These are phyloP conservation scores for Pyrgilauda ruficollis DNA, from an alignment of 2,113 vertebrate species.

Conservation along the genomic window DNA sequence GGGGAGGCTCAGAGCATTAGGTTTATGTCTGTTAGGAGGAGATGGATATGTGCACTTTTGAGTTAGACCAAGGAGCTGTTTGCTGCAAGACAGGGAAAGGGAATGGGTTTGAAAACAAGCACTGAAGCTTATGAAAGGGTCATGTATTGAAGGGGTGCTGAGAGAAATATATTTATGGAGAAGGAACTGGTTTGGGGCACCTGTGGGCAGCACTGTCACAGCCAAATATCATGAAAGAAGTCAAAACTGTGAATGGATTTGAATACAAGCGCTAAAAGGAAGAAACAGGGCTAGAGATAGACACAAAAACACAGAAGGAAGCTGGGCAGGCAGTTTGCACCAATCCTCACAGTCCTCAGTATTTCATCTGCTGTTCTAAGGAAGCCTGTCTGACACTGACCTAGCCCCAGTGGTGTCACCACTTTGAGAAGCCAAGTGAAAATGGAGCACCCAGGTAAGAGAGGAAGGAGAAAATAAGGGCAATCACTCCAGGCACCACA, in stretches of 20 bases:
- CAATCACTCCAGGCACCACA: background rate
- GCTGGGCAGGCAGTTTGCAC: background rate
- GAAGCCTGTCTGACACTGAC: background rate
- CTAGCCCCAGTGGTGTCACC: background rate
- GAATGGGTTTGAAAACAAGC: constrained; percentile 36
- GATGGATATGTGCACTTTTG: background rate
- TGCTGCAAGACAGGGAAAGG: background rate
- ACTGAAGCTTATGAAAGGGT: constrained; percentile 21
- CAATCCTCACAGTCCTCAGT: background rate
- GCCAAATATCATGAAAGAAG: background rate
- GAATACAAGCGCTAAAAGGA: background rate
- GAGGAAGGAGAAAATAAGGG: background rate
- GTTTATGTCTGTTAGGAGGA: constrained; percentile 6
- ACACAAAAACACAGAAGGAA: background rate
- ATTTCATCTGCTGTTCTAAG: background rate
- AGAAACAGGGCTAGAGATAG: background rate
- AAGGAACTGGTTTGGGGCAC: background rate
- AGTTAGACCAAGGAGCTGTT: background rate
- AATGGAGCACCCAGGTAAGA: background rate
- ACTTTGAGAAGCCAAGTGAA: background rate
- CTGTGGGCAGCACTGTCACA: background rate
- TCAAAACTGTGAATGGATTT: background rate
- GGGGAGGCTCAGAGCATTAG: background rate
- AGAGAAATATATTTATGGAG: background rate
- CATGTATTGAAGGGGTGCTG: background rate